A percentile compares a stretch with the other conserved stretches of the same genome.
These are phyloP conservation scores for Heliconius nattereri DNA, from an alignment of 1,140 invertebrate genomes.

Conservation along the genomic window DNA sequence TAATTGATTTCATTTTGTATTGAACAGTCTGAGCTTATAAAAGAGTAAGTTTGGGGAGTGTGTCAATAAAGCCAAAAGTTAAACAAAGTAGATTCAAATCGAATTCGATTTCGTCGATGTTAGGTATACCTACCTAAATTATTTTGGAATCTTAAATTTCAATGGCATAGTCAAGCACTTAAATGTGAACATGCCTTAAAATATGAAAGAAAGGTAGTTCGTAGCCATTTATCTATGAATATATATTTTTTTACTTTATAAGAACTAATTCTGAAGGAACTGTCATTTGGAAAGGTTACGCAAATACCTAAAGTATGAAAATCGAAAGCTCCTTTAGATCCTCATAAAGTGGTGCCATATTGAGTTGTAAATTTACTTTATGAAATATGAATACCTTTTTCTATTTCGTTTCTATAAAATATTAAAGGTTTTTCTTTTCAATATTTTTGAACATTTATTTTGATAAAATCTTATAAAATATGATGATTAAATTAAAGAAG, in stretches of 20 bases:
- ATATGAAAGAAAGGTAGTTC: slow-evolving; percentile 26
- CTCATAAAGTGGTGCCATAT: slow-evolving; percentile 7
- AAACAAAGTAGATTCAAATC: slow-evolving; percentile 23
- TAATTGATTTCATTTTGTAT: no score
- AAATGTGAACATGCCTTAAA: background rate
- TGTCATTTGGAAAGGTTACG: slow-evolving; percentile 19
- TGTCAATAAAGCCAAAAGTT: slow-evolving; percentile 19
- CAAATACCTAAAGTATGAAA: slow-evolving; percentile 22
- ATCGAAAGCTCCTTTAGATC: slow-evolving; percentile 1
- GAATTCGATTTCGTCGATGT: slow-evolving; percentile 1
- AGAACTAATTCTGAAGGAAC: slow-evolving; percentile 27
- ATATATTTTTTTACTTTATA: slow-evolving; percentile 28
- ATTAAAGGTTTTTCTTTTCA: background rate
- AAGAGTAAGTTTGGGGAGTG: background rate
- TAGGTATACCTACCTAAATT: slow-evolving; percentile 27
- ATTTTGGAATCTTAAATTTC: slow-evolving; percentile 31
- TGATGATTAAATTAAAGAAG: background rate
- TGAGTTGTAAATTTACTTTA: slow-evolving; percentile 3
- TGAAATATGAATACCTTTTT: slow-evolving; percentile 2
- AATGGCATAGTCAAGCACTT: background rate
- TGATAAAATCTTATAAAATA: background rate
- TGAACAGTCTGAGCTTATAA: no score
- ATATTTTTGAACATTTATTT: background rate
- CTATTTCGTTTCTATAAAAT: background rate
- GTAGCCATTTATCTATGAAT: slow-evolving; percentile 25